phyloP scores from a whole-genome alignment of 2,888 invertebrate species.

The Drosophila neutralis region DNA sequence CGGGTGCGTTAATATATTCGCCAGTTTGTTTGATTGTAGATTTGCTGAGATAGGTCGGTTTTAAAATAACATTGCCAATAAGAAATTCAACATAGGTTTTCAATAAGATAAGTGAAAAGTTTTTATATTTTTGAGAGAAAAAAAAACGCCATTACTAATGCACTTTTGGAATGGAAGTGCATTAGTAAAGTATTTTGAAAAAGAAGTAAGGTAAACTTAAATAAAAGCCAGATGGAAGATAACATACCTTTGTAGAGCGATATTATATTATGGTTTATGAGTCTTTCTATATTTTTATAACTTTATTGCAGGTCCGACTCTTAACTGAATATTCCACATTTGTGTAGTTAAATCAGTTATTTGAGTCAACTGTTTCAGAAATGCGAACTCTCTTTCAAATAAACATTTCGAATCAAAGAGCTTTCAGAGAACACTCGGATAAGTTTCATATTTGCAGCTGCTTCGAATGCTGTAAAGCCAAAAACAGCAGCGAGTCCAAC shows the following conservation, averaged over 20 bases:
- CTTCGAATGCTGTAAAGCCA: not conserved
- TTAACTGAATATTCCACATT: not conserved
- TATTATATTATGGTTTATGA: not conserved
- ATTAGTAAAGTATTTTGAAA: not conserved
- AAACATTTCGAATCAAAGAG: not conserved
- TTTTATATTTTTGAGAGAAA: no score
- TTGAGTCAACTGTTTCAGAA: not conserved
- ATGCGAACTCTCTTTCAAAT: not conserved
- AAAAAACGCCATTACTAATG: no score
- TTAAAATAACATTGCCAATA: not conserved
- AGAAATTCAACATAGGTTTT: not conserved
- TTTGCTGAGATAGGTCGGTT: not conserved
- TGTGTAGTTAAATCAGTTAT: not conserved
- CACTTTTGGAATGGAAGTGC: no score
- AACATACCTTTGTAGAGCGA: not conserved
- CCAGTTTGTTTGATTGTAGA: not conserved
- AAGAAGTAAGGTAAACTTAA: not conserved
- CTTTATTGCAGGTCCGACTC: not conserved
- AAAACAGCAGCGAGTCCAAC: conserved; percentile 64
- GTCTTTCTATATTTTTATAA: no score
- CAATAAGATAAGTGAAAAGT: not conserved
- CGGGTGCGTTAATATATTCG: not conserved
- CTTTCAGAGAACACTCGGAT: conserved; percentile 5
- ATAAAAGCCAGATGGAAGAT: not conserved
- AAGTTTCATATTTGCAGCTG: conserved; percentile 22